phyloP scores from a whole-genome alignment of 2,888 invertebrate species.

The Xestia rhomboidea region DNA sequence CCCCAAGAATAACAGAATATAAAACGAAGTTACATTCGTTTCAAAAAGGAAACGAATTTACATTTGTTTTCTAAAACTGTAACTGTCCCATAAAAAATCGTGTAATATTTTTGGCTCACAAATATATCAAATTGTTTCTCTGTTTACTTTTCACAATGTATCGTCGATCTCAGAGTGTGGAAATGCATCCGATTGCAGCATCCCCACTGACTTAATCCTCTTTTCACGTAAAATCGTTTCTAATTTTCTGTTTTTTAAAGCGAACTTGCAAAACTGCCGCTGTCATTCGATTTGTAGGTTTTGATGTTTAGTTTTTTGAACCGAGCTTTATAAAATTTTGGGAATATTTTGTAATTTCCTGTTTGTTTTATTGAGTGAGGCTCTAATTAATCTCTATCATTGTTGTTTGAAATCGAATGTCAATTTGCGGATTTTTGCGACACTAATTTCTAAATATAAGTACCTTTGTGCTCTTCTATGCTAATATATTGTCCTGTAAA shows the following conservation, averaged over 20 bases:
- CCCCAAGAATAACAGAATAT: not conserved
- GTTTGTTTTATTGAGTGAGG: not conserved
- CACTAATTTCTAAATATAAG: no score
- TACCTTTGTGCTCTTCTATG: no score
- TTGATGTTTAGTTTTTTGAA: slow-evolving; percentile 17
- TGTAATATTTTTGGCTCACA: not conserved
- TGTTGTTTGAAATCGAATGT: not conserved
- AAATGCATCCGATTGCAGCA: slow-evolving; percentile 57
- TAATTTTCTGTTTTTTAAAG: slow-evolving; percentile 61
- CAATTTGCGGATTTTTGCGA: no score
- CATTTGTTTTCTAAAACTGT: not conserved
- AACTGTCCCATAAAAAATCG: not conserved
- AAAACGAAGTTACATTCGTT: no score
- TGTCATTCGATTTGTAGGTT: slow-evolving; percentile 34
- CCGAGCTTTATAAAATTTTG: slow-evolving; percentile 5
- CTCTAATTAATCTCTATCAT: not conserved
- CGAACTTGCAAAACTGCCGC: slow-evolving; percentile 47
- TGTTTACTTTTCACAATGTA: slow-evolving; percentile 31
- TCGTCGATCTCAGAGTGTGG: slow-evolving; percentile 40
- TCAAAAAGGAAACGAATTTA: no score
- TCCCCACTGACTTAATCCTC: slow-evolving; percentile 68
- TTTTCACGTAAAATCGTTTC: slow-evolving; percentile 67
- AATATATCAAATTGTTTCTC: slow-evolving; percentile 29
- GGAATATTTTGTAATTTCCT: not conserved
- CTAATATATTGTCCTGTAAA: no score